phyloP scores from a whole-genome alignment of 2,888 invertebrate genomes.

The Drosophila suboccidentalis region DNA sequence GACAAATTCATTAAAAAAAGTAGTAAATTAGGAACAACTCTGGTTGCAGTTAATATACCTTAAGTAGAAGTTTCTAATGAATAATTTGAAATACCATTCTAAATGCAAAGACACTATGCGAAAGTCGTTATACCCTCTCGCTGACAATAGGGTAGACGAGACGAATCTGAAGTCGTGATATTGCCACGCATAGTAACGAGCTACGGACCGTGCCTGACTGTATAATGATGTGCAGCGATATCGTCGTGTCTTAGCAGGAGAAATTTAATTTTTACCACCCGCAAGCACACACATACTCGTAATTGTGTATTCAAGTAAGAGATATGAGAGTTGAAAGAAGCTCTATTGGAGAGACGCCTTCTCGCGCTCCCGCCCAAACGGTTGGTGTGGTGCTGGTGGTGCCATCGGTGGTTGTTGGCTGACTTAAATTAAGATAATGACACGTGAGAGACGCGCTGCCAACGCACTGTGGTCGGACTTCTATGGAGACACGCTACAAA shows the following conservation, averaged over 20 bases:
- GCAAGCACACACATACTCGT: conserved; percentile 67
- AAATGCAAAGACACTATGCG: not conserved
- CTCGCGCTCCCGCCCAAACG: not conserved
- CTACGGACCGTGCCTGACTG: conserved; percentile 58
- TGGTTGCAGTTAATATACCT: no score
- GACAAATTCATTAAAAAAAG: no score
- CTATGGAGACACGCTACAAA: no score
- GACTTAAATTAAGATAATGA: conserved; percentile 79
- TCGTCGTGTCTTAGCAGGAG: conserved; percentile 65
- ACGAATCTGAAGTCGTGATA: conserved; percentile 67
- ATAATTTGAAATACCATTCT: not conserved
- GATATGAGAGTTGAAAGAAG: conserved; percentile 73
- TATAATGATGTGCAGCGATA: conserved; percentile 74
- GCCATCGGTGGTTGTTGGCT: conserved; percentile 29
- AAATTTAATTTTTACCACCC: conserved; percentile 70
- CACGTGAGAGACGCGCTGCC: conserved; percentile 64
- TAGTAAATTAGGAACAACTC: no score
- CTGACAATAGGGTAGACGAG: conserved; percentile 32
- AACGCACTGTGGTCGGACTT: no score
- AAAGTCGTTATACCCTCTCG: conserved; percentile 7
- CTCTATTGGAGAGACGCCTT: conserved; percentile 51
- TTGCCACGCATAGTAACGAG: conserved; percentile 69
- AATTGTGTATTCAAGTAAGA: conserved; percentile 80
- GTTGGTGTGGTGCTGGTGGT: conserved; percentile 8
- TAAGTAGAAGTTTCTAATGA: no score